Evolutionary conservation across 2,797 vertebrate genomes (phyloP).

Genomic region (Pelobates cultripes): DNA sequence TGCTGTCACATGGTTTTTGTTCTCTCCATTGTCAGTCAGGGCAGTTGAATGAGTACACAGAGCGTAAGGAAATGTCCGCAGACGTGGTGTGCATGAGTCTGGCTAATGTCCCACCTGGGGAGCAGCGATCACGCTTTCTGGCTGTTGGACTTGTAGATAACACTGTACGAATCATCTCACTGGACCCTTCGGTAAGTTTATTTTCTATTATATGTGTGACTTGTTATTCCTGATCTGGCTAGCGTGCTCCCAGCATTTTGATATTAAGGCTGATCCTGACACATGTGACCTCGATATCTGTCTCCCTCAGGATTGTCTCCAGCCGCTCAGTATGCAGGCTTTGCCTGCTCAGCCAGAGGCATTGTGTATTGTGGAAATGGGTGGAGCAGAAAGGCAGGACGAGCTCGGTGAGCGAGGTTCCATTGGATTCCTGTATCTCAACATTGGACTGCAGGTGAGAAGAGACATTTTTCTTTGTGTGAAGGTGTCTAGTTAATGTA

Average conservation of each 20-base stretch:
- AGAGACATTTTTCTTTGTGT: too few relatives aligned
- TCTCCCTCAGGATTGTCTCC: constrained; percentile 87
- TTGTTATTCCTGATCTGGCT: too few relatives aligned
- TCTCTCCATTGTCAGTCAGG: constrained; percentile 78
- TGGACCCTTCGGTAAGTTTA: constrained; percentile 90
- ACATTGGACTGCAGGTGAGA: constrained; percentile 95
- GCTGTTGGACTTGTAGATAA: constrained; percentile 96
- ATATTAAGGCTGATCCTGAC: too few relatives aligned
- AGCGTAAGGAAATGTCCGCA: constrained; percentile 97
- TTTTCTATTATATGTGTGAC: not conserved
- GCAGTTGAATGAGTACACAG: constrained; percentile 96
- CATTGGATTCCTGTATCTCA: constrained; percentile 96
- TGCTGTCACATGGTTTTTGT: not conserved
- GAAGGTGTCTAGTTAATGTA: too few relatives aligned
- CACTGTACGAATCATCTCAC: constrained; percentile 95
- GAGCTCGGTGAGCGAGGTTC: constrained; percentile 94
- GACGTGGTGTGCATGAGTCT: constrained; percentile 98
- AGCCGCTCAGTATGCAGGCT: constrained; percentile 97
- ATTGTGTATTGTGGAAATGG: constrained; percentile 98
- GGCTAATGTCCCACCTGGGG: constrained; percentile 94
- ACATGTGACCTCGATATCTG: not conserved
- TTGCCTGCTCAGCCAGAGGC: constrained; percentile 95
- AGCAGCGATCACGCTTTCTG: constrained; percentile 94
- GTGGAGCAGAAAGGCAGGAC: constrained; percentile 95
- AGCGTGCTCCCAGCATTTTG: too few relatives aligned